Evolutionary conservation across 92 coral and sea anemone species (phyloP), one percentile per base, ranked within the genome.

Genomic region (Chrysogorgia sp.): DNA sequence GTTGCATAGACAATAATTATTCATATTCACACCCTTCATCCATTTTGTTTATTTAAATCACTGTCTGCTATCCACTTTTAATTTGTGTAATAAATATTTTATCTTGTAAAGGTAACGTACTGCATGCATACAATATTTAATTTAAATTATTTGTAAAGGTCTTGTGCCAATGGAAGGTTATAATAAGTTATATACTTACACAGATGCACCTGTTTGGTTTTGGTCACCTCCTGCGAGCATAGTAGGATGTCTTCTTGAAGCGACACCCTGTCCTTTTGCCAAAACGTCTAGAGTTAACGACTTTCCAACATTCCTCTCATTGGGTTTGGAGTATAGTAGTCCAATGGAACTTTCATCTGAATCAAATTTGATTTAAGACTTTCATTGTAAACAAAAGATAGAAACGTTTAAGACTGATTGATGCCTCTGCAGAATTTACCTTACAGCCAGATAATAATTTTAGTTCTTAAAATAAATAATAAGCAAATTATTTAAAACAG

Each of bases 151-250:
- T n/a, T n/a, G n/a, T n/a, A n/a, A n/a, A n/a, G n/a, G n/a, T n/a
- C n/a, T n/a, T n/a, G n/a, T n/a, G n/a, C n/a, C n/a, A n/a, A n/a
- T n/a, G n/a, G n/a, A n/a, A n/a, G n/a, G n/a, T n/a, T n/a, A n/a
- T n/a, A n/a, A n/a, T n/a, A n/a, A n/a, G n/a, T n/a, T n/a, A n/a
- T 34, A 20, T 32, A 48, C 90, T 67, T 55, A 86, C 86, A 74
- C 86, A 28, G 86, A 53, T n/a, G 71, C 61, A 3, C 90, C 90
- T 3, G 86, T 62, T 31, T 75, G 77, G 60, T 68, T 81, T 62
- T 86, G 90, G 62, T 86, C 82, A 1, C 86, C 90, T 43, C 83
- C 90, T 2, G 86, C 86, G 10, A 82, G 40, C 75, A 82, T 76
- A 4, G 67, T 45, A 7, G 83, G 83, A 49, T 86, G 86, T 21